phyloP scores from a whole-genome alignment of 1,140 invertebrate species.

The Drosophila subpulchrella region DNA sequence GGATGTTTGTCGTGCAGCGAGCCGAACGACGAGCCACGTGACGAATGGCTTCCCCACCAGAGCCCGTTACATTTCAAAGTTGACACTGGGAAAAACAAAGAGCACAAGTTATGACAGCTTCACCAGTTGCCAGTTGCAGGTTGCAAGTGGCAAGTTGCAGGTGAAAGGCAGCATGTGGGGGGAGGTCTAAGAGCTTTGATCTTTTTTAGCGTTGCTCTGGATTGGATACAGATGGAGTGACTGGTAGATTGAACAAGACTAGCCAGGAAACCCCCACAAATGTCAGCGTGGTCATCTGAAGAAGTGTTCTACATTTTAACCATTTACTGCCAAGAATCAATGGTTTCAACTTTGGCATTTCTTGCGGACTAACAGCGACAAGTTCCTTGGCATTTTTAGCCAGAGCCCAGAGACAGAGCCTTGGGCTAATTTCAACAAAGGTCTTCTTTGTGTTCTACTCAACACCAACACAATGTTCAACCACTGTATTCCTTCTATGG shows the following conservation, averaged over 20 bases:
- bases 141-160: conserved; percentile 31
- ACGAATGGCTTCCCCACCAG: conserved; percentile 35
- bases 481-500: background rate
- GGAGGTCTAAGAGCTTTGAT: conserved; percentile 24
- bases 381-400: conserved; percentile 24
- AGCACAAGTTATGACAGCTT: too few species aligned
- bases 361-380: background rate
- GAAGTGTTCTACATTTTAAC: conserved; percentile 24
- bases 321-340: background rate
- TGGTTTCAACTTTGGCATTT: conserved; percentile 24
- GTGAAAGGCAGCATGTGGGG: conserved; percentile 41
- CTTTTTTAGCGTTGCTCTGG: background rate
- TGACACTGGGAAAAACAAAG: background rate
- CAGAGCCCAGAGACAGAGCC: background rate
- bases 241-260: too few species aligned
- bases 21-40: conserved; percentile 38
- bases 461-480: background rate
- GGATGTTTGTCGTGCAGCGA: conserved; percentile 68
- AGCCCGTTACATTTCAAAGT: conserved; percentile 38
- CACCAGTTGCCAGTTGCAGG: conserved; percentile 15
- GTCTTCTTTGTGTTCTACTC: background rate
- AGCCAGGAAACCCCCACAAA: conserved; percentile 9
- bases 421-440: conserved; percentile 1
- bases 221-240: too few species aligned
- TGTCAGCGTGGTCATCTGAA: conserved; percentile 4